phyloP scores from a whole-genome alignment of 2,888 invertebrate species.

The Lottia scabra region DNA sequence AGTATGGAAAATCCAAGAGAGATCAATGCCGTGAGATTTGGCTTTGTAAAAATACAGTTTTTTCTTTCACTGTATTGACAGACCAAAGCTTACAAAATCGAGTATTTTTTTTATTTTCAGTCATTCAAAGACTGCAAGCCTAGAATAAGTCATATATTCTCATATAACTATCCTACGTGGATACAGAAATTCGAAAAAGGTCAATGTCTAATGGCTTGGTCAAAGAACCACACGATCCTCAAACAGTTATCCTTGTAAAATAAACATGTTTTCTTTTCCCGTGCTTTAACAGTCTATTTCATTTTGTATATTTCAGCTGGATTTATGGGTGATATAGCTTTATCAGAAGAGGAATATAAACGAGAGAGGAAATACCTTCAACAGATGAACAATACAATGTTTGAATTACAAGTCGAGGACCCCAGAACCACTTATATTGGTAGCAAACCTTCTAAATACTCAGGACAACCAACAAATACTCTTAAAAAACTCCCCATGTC shows the following conservation, averaged over 20 bases:
- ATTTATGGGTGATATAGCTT: constrained; percentile 61
- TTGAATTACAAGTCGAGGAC: constrained; percentile 54
- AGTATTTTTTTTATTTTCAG: no score
- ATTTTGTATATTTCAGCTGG: constrained; percentile 46
- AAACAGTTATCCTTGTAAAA: not conserved
- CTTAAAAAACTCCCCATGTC: constrained; percentile 22
- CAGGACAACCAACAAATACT: constrained; percentile 1
- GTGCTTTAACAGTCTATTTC: not conserved
- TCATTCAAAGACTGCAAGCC: no score
- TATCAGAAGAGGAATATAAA: constrained; percentile 55
- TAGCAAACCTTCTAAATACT: not conserved
- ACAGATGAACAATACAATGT: constrained; percentile 25
- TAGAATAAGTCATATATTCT: no score
- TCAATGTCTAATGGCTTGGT: no score
- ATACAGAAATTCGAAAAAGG: no score
- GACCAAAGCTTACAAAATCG: no score
- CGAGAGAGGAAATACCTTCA: constrained; percentile 28
- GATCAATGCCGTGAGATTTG: no score
- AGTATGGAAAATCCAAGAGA: no score
- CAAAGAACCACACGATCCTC: no score
- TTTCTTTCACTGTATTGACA: no score
- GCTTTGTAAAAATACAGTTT: no score
- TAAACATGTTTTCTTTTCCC: not conserved
- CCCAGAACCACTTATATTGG: constrained; percentile 24
- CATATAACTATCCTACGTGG: no score